Base-by-base conservation (phyloP, 2,113 vertebrate genomes). In the Ictalurus punctatus region DNA sequence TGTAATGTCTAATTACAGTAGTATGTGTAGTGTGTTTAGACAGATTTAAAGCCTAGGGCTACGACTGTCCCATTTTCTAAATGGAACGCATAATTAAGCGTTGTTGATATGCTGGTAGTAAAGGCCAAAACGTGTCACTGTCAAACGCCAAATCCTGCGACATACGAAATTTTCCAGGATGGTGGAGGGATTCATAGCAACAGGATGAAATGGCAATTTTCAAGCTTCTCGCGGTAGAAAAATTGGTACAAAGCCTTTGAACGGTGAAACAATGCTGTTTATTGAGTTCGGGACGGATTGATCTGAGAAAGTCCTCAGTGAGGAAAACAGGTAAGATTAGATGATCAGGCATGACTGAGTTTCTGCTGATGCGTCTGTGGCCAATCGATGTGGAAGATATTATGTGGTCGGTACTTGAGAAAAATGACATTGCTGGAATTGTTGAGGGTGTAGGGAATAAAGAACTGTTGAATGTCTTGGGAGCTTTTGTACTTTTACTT, bases 161-260 rank as follows among this genome's bases (percentile, higher is more conserved):
- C 71, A 40, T 58, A 23, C 30, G 34, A 37, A 81, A 34, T 84
- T 83, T 61, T 59, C 69, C 59, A 19, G 40, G 80, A 82, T 13
- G 54, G 56, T 48, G 67, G 79, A 59, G 21, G n/a, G 37, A n/a
- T 73, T 65, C 48, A 27, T 14, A 59, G 78, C 25, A 88, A 86
- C 25, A 58, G 80, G 85, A 90, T 89, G 83, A 88, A 90, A 88
- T 87, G 56, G 81, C 81, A 90, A 90, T 90, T 90, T 78, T 88
- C 87, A 78, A 87, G 83, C 56, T 87, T 82, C 84, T 83, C 71
- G 73, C 14, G 74, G 65, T 67, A 90, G 56, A 83, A 61, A 86
- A 85, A 84, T 78, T 79, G 65, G 54, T 85, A 78, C 78, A 67
- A 83, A 87, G 40, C 48, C 65, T 82, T 88, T 87, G 56, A 80